These are phyloP conservation scores for Gryon sp. DNA, from an alignment of 1,140 invertebrate species.

Conservation along the genomic window DNA sequence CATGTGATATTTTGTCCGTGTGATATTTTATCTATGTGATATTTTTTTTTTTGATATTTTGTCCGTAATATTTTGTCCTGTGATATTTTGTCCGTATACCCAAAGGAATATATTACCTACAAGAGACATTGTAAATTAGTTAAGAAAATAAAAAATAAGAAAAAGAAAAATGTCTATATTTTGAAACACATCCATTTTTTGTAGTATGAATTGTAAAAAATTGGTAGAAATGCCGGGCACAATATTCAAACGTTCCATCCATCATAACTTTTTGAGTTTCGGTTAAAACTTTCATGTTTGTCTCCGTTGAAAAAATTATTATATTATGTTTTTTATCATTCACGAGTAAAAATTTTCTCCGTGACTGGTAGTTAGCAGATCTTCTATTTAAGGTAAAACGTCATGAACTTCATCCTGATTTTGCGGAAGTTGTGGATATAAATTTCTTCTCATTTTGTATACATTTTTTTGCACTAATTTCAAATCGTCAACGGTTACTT, in stretches of 20 bases:
- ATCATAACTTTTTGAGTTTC: constrained; percentile 7
- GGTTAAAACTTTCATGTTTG: constrained; percentile 7
- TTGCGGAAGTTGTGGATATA: neutral
- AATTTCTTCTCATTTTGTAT: neutral
- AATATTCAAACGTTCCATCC: constrained; percentile 27
- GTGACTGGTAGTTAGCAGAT: neutral
- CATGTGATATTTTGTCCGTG: too few species aligned
- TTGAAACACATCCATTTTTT: neutral
- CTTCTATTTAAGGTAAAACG: neutral
- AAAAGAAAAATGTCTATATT: neutral
- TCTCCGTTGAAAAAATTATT: constrained; percentile 5
- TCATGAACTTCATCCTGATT: constrained; percentile 7
- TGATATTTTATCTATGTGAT: too few species aligned
- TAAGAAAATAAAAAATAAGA: neutral
- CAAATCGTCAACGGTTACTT: neutral
- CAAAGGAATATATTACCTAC: constrained; percentile 4
- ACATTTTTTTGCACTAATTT: neutral
- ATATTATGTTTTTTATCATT: neutral
- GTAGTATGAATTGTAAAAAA: constrained; percentile 23
- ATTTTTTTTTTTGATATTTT: too few species aligned
- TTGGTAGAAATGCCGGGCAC: constrained; percentile 16
- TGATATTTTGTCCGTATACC: too few species aligned
- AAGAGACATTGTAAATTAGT: neutral
- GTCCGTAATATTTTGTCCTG: too few species aligned
- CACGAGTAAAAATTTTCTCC: constrained; percentile 3